Conservation (phyloP, 2,888 invertebrate genomes). For the Drosophila niveifrons region DNA sequence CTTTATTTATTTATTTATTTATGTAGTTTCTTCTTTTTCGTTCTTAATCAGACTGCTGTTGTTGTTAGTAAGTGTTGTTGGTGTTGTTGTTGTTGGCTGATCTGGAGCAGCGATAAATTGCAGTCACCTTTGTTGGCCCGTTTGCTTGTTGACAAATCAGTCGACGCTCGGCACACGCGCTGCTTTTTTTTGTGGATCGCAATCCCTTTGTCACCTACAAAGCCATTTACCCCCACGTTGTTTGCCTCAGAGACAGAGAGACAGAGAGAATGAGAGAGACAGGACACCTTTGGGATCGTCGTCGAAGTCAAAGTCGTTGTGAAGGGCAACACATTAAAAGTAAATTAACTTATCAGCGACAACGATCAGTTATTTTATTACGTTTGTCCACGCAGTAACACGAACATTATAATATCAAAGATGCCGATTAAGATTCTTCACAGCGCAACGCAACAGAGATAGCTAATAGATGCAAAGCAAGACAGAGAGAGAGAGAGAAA, state of each 20-base stretch:
- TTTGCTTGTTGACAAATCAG: slow-evolving; percentile 76
- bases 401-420: slow-evolving; percentile 85
- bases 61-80: slow-evolving; percentile 35
- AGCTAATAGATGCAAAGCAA: slow-evolving; percentile 12
- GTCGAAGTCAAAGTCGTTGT: slow-evolving; percentile 30
- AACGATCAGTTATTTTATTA: slow-evolving; percentile 86
- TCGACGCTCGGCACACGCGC: slow-evolving; percentile 72
- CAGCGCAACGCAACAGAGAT: slow-evolving; percentile 21
- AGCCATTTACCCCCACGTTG: slow-evolving; percentile 72
- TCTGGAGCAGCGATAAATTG: slow-evolving; percentile 78
- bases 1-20: slow-evolving; percentile 30
- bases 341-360: slow-evolving; percentile 86
- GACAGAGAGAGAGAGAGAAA: neutral
- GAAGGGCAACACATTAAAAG: slow-evolving; percentile 85
- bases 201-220: slow-evolving; percentile 77
- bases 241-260: neutral
- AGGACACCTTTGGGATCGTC: slow-evolving; percentile 44
- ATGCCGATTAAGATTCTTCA: slow-evolving; percentile 81
- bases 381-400: slow-evolving; percentile 85
- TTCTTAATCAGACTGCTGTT: slow-evolving; percentile 41
- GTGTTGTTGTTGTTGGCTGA: slow-evolving; percentile 57
- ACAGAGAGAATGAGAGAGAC: neutral
- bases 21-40: neutral
- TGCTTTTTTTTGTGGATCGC: slow-evolving; percentile 27
- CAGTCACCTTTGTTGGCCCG: slow-evolving; percentile 71